A percentile compares a stretch with the other conserved stretches of the same genome.
phyloP scores from a whole-genome alignment of 2,888 invertebrate species.

The Heliconius sara region DNA sequence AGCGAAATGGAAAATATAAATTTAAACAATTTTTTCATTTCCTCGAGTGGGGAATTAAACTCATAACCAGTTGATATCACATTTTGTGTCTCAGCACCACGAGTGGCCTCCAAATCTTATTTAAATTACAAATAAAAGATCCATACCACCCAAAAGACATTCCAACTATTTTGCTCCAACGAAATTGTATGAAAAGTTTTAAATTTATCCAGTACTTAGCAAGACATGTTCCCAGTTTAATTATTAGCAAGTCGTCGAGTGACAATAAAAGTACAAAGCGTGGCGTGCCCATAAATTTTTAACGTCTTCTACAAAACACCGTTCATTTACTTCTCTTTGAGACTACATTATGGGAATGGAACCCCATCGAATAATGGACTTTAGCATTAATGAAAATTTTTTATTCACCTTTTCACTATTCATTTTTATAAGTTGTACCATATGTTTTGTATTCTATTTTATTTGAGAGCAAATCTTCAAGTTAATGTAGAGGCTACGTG shows the following conservation, averaged over 20 bases:
- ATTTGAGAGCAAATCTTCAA: neutral
- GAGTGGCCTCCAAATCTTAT: too few species aligned
- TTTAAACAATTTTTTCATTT: too few species aligned
- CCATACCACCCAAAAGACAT: neutral
- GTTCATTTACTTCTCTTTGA: slow-evolving; percentile 67
- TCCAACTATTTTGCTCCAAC: slow-evolving; percentile 4
- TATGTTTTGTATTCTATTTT: neutral
- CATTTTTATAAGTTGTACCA: neutral
- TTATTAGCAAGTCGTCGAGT: slow-evolving; percentile 53
- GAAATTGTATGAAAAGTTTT: slow-evolving; percentile 46
- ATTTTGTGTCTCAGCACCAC: too few species aligned
- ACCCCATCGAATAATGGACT: slow-evolving; percentile 43
- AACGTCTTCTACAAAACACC: slow-evolving; percentile 72
- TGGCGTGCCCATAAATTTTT: slow-evolving; percentile 71
- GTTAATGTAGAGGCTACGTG: slow-evolving; percentile 10
- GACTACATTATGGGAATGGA: slow-evolving; percentile 48
- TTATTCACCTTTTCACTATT: slow-evolving; percentile 24
- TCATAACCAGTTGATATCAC: too few species aligned
- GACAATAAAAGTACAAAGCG: slow-evolving; percentile 73
- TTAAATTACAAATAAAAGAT: too few species aligned
- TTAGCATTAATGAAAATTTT: slow-evolving; percentile 36
- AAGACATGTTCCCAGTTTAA: slow-evolving; percentile 53
- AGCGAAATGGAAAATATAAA: too few species aligned
- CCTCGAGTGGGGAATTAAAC: too few species aligned
- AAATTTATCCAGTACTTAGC: slow-evolving; percentile 55